Conservation (phyloP, 2,888 invertebrate species). For the Agrotis puta region DNA sequence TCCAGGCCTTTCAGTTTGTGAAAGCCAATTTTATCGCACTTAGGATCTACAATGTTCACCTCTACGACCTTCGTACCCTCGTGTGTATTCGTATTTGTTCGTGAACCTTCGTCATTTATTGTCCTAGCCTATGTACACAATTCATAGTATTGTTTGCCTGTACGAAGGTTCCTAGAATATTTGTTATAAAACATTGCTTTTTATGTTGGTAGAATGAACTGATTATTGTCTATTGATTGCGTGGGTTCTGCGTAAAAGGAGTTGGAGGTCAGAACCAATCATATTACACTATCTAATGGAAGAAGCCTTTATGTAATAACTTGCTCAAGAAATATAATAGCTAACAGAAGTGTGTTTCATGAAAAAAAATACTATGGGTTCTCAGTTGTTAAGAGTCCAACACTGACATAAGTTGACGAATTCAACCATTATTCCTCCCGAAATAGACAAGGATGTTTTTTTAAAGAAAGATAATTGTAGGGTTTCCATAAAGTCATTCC, state of each 20-base stretch:
- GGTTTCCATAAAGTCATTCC: too few species aligned
- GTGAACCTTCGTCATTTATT: slow-evolving; percentile 51
- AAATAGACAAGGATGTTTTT: too few species aligned
- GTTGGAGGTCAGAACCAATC: not conserved
- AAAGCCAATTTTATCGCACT: slow-evolving; percentile 53
- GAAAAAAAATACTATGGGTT: too few species aligned
- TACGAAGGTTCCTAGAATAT: slow-evolving; percentile 42
- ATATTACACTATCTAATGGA: not conserved
- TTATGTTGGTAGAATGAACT: slow-evolving; percentile 39
- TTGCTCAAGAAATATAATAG: too few species aligned
- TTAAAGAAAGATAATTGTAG: too few species aligned
- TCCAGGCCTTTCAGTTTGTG: slow-evolving; percentile 39
- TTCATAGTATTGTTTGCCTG: slow-evolving; percentile 44
- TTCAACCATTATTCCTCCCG: too few species aligned
- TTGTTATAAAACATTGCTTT: slow-evolving; percentile 32
- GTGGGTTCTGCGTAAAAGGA: slow-evolving; percentile 20
- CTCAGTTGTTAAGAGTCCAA: too few species aligned
- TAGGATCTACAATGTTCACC: slow-evolving; percentile 57
- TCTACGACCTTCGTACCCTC: slow-evolving; percentile 40
- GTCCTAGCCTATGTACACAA: slow-evolving; percentile 23
- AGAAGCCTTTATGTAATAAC: too few species aligned
- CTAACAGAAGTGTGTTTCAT: too few species aligned
- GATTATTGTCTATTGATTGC: slow-evolving; percentile 9
- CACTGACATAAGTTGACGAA: too few species aligned
- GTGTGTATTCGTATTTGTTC: slow-evolving; percentile 35